Percentiles rank a stretch among this genome's conserved stretches.
phyloP scores from a whole-genome alignment of 2,797 vertebrate species.

The Oreortyx pictus region DNA sequence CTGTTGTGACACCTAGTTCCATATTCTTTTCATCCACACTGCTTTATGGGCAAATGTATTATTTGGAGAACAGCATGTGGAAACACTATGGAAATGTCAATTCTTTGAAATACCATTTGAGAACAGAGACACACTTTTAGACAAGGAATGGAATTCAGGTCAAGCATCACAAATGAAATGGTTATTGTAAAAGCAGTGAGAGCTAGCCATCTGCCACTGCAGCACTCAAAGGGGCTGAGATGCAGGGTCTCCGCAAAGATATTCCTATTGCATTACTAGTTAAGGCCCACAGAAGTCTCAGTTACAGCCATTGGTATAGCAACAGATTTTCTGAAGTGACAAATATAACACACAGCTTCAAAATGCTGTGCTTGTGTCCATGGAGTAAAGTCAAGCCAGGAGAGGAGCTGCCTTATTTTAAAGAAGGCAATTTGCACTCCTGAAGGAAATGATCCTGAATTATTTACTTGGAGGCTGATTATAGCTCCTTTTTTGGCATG shows the following conservation, averaged over 20 bases:
- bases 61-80: constrained; percentile 58
- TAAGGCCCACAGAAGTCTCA: background rate
- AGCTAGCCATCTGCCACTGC: constrained; percentile 73
- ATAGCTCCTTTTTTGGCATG: constrained; percentile 64
- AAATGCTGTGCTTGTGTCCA: background rate
- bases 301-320: constrained; percentile 3
- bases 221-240: constrained; percentile 52
- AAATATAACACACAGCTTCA: background rate
- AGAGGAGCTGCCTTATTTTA: constrained; percentile 34
- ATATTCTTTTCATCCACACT: constrained; percentile 57
- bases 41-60: constrained; percentile 53
- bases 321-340: background rate
- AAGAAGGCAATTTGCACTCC: constrained; percentile 8
- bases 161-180: constrained; percentile 77
- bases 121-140: constrained; percentile 69
- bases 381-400: background rate
- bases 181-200: constrained; percentile 73
- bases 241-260: constrained; percentile 6
- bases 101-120: constrained; percentile 68
- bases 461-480: constrained; percentile 68
- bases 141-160: constrained; percentile 74
- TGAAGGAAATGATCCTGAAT: constrained; percentile 55
- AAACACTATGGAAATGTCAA: constrained; percentile 68
- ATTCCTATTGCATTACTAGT: background rate
- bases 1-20: constrained; percentile 33